Percentiles rank a stretch among this genome's conserved stretches.
Conservation (phyloP, 2,113 vertebrate species). For the Dromiciops gliroides region DNA sequence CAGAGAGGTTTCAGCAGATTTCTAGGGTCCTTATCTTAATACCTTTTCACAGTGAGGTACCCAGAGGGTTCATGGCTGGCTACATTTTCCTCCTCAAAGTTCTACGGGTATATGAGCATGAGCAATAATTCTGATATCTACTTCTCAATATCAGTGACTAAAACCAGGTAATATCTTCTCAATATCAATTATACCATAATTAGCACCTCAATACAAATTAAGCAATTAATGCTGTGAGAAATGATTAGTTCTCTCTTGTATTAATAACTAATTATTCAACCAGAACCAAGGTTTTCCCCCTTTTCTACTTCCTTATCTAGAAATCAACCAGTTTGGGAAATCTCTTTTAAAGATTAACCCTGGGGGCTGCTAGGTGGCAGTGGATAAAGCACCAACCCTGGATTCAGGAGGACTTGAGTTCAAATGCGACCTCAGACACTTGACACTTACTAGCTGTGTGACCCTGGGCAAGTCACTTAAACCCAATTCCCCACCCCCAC, state of each 20-base stretch:
- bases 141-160: neutral
- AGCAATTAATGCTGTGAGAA: neutral
- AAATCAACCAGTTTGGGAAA: neutral
- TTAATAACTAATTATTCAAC: neutral
- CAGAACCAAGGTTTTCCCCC: neutral
- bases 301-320: neutral
- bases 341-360: no score
- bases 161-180: neutral
- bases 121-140: neutral
- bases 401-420: no score
- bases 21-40: neutral
- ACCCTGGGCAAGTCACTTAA: no score
- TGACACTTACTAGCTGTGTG: no score
- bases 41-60: neutral
- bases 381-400: no score
- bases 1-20: neutral
- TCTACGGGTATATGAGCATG: neutral
- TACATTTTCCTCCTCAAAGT: neutral
- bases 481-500: no score
- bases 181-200: neutral
- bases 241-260: neutral
- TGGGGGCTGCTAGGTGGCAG: no score
- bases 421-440: no score
- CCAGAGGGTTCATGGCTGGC: neutral
- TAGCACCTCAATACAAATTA: neutral